Evolutionary conservation across 2,797 vertebrate species (phyloP).

Genomic region (Enteromius viviparus): DNA sequence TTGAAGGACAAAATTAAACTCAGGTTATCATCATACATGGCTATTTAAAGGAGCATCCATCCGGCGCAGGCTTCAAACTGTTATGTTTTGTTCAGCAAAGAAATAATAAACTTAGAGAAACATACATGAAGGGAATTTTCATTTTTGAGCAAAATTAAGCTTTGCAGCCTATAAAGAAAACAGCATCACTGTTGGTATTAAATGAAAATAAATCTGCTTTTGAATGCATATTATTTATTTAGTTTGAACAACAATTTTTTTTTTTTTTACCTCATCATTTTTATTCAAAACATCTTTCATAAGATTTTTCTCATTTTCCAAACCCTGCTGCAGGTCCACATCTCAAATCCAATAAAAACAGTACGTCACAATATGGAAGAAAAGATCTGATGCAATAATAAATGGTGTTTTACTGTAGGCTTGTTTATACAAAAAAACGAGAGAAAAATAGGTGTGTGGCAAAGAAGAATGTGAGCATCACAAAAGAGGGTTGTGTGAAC

Average conservation of each 20-base stretch:
- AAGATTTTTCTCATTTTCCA: neutral
- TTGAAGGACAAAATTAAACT: neutral
- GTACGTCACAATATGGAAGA: neutral
- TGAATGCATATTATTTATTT: neutral
- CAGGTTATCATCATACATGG: neutral
- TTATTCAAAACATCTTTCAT: neutral
- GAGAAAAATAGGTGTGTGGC: neutral
- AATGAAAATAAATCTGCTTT: neutral
- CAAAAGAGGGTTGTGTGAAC: slow-evolving; percentile 19
- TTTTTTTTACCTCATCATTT: neutral
- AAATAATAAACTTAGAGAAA: neutral
- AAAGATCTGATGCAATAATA: neutral
- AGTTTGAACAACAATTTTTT: neutral
- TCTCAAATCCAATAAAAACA: neutral
- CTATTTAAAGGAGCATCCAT: neutral
- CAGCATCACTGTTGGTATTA: neutral
- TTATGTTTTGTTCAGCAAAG: neutral
- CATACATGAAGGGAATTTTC: neutral
- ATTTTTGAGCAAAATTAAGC: neutral
- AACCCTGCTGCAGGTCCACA: neutral
- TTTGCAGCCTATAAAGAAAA: neutral
- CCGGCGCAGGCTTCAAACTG: neutral
- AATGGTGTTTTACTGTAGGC: neutral
- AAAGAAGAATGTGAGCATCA: slow-evolving; percentile 34
- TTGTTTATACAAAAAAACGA: neutral